A percentile compares a stretch with the other conserved stretches of the same genome.
These are phyloP conservation scores for Sterrhoptilus dennistouni DNA, from an alignment of 2,113 vertebrate genomes.

Conservation along the genomic window DNA sequence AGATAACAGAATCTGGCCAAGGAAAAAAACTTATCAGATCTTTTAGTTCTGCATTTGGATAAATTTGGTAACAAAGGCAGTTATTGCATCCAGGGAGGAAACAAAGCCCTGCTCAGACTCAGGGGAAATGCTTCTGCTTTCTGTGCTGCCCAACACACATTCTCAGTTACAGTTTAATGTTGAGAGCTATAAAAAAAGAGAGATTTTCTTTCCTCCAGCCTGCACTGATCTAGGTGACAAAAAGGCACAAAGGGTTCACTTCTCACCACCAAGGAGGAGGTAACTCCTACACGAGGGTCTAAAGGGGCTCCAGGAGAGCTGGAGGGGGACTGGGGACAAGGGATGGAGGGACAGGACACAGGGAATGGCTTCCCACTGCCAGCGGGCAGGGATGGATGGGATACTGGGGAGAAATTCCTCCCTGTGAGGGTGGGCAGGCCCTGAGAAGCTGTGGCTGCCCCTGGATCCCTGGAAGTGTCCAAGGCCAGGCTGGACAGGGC, in stretches of 20 bases:
- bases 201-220: background rate
- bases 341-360: background rate
- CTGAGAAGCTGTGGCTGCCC: background rate
- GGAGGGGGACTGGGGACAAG: background rate
- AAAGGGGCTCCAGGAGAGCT: background rate
- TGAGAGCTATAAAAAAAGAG: background rate
- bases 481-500: fast-evolving
- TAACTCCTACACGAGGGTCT: background rate
- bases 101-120: background rate
- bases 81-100: background rate
- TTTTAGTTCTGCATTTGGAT: background rate
- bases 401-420: fast-evolving
- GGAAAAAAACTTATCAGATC: background rate
- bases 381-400: background rate
- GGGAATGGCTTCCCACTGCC: background rate
- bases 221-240: background rate
- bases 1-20: background rate
- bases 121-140: background rate
- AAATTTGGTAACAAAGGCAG: background rate
- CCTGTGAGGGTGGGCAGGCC: fast-evolving
- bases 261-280: background rate
- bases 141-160: background rate
- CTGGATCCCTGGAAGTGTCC: background rate
- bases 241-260: background rate
- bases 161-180: background rate